Conservation (phyloP, 2,888 invertebrate genomes). For the Pantelozetes paolii region DNA sequence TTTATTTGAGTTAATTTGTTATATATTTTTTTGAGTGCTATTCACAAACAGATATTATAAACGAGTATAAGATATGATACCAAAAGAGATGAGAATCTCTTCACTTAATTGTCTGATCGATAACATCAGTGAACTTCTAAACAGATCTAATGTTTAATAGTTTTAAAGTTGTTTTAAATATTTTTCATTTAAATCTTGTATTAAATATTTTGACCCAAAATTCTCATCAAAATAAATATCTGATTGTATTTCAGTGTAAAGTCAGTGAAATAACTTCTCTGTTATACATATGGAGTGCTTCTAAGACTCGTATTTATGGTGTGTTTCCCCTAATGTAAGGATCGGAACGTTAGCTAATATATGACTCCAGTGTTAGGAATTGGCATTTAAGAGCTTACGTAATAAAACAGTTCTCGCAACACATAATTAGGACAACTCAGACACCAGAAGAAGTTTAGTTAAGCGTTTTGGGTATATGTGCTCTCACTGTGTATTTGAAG, state of each 20-base stretch:
- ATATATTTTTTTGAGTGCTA: too few species aligned
- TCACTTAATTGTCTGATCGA: slow-evolving; percentile 1
- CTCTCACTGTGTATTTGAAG: slow-evolving; percentile 20
- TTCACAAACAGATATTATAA: too few species aligned
- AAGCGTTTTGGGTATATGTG: background rate
- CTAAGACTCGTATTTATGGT: slow-evolving; percentile 20
- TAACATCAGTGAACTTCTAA: slow-evolving; percentile 21
- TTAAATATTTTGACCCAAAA: slow-evolving; percentile 18
- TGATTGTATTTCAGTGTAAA: background rate
- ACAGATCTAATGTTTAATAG: background rate
- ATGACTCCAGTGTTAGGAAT: slow-evolving; percentile 2
- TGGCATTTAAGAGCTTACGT: background rate
- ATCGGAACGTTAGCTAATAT: background rate
- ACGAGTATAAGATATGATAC: too few species aligned
- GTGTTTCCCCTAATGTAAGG: background rate
- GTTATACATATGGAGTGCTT: too few species aligned
- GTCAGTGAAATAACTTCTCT: background rate
- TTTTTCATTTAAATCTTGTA: background rate
- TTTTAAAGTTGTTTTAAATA: slow-evolving; percentile 8
- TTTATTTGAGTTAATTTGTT: background rate
- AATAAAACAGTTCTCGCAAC: slow-evolving; percentile 10
- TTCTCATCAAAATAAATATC: background rate
- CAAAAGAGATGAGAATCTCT: slow-evolving; percentile 1
- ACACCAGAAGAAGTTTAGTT: slow-evolving; percentile 5
- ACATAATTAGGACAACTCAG: slow-evolving; percentile 20